Percentiles rank a stretch among this genome's conserved stretches.
Conservation (phyloP, 2,888 invertebrate species). For the Tetragnatha montana region DNA sequence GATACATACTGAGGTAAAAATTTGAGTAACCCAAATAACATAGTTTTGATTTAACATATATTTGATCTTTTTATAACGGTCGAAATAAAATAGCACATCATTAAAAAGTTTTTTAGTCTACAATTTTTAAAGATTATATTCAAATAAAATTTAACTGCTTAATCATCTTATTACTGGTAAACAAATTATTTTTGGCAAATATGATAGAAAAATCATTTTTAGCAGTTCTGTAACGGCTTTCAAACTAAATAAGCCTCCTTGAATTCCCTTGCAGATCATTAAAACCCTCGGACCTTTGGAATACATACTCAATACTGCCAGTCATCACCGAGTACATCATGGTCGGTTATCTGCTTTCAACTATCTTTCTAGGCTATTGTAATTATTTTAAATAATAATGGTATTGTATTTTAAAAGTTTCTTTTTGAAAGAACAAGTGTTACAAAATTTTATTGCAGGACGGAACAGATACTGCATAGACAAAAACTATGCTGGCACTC, state of each 20-base stretch:
- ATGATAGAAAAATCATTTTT: too few relatives aligned
- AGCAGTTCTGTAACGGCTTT: background rate
- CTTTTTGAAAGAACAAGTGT: background rate
- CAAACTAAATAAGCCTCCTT: background rate
- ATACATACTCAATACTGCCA: conserved; percentile 90
- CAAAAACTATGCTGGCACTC: conserved; percentile 92
- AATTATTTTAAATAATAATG: too few relatives aligned
- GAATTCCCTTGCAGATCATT: conserved; percentile 80
- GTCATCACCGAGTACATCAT: conserved; percentile 86
- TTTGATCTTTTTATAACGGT: too few relatives aligned
- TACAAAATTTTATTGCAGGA: conserved; percentile 79
- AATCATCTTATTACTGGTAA: background rate
- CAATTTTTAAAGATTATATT: too few relatives aligned
- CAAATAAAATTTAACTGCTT: too few relatives aligned
- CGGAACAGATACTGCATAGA: conserved; percentile 93
- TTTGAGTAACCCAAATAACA: background rate
- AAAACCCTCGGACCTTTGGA: conserved; percentile 89
- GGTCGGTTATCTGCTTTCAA: conserved; percentile 73
- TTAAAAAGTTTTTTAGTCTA: too few relatives aligned
- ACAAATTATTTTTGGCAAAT: too few relatives aligned
- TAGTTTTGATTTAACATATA: too few relatives aligned
- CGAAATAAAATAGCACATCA: too few relatives aligned
- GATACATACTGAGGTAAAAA: conserved; percentile 88
- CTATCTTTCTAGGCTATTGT: too few relatives aligned
- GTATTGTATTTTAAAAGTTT: too few relatives aligned